Evolutionary conservation across 1,140 invertebrate genomes (phyloP), one percentile per base, ranked within the genome.

Genomic region (Rhopalosiphum padi): DNA sequence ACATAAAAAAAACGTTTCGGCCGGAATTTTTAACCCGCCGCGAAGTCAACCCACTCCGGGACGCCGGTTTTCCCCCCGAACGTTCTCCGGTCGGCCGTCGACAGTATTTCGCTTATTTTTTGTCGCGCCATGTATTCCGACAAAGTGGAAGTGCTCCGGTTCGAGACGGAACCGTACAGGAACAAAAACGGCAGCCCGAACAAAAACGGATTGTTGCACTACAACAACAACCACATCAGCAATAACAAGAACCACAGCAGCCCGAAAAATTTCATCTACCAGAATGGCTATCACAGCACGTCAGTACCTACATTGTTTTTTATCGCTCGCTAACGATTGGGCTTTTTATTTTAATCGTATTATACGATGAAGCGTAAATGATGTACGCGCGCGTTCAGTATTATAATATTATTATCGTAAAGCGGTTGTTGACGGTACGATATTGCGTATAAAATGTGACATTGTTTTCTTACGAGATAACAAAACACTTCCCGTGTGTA

Each of bases 81-180:
- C 60, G 60, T n/a, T 68, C 11, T 5, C 60, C 30, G 11, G 30
- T 68, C 30, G 60, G 30, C 60, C 60, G 60, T 18, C n/a, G 60
- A 77, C 60, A 15, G 30, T n/a, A 35, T 77, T 77, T 35, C 15
- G 15, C 30, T 77, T 77, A 35, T 77, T 77, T 77, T 51, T 30
- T 51, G 88, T 22, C n/a, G 23, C 22, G 23, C 53, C 5, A 93
- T 93, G 91, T 93, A 93, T 55, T 93, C 91, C 43, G 91, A 86
- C 82, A 93, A 93, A 43, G 91, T 93, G 46, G 91, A 93, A 86
- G 91, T 93, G 15, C 82, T 93, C 15, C n/a, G 91, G 82, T 93
- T 93, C 48, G 91, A 93, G 35, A 86, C 82, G 15, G 91, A 93
- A 93, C 91, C 91, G 35, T 93, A 93, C 77, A 85, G 91, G 35